A percentile compares a stretch with the other conserved stretches of the same genome.
Conservation (phyloP, 2,797 vertebrate genomes). For the Ptychadena robeensis region DNA sequence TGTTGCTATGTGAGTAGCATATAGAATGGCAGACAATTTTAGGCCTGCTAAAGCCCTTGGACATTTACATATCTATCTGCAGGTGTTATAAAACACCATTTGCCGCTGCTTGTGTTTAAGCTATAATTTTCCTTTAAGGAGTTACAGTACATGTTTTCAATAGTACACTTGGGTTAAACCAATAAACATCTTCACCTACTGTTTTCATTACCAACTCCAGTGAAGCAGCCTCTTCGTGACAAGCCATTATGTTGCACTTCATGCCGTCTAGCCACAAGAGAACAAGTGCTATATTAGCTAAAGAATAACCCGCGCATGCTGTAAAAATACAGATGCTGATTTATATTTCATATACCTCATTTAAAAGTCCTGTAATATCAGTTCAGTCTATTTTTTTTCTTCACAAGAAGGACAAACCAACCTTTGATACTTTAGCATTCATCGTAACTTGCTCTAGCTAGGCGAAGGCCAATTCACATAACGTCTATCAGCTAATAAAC, state of each 20-base stretch:
- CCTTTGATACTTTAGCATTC: constrained; percentile 47
- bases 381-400: constrained; percentile 30
- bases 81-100: background rate
- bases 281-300: constrained; percentile 48
- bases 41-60: background rate
- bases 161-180: constrained; percentile 51
- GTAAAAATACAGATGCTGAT: constrained; percentile 58
- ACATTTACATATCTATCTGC: constrained; percentile 6
- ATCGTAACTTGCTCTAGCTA: constrained; percentile 11
- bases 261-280: constrained; percentile 49
- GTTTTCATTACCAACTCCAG: constrained; percentile 48
- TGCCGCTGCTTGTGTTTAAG: constrained; percentile 12
- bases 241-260: constrained; percentile 57
- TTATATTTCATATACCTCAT: constrained; percentile 54
- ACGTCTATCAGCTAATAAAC: constrained; percentile 56
- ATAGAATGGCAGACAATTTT: background rate
- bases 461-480: constrained; percentile 31
- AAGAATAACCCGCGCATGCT: constrained; percentile 25
- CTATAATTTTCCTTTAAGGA: constrained; percentile 48
- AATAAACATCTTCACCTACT: constrained; percentile 52
- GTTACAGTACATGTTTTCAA: constrained; percentile 47
- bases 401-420: constrained; percentile 46
- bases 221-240: constrained; percentile 52
- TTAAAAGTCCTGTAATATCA: constrained; percentile 54
- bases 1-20: background rate